Base-by-base conservation (phyloP, 2,888 invertebrate genomes). In the Ceramica pisi region DNA sequence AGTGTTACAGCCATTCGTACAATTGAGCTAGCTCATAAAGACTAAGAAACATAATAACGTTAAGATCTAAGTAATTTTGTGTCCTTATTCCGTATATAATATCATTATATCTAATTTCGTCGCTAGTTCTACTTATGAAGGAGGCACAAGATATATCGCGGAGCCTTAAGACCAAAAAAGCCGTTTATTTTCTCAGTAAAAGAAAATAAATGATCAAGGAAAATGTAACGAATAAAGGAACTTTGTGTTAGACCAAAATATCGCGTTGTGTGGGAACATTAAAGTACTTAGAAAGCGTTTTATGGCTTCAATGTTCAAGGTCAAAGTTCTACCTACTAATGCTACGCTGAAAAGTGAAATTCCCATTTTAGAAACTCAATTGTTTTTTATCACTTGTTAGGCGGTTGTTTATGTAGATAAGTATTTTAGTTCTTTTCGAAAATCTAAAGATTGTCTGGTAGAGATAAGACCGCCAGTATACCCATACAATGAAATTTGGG, bases 151-250 rank as follows among this genome's bases (percentile, higher is more conserved):
- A 80, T 76, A 71, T 69, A 80, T 80, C 56, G 63, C 23, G 14
- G 51, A 51, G 44, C 38, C 23, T 21, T 67, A 71, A 79, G 56
- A 67, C 66, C 70, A 78, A 67, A 71, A 75, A 66, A 56, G 21
- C 35, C 71, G 67, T 71, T 68, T 76, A 71, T 71, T 69, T 74
- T 68, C 59, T 60, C 3, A 44, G 60, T 59, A 62, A 75, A 69
- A 70, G 69, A 68, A 75, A 80, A 80, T 71, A 56, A 80, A 80
- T 67, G 67, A 66, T 76, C 50, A 63, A 67, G 79, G 68, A 80
- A 80, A 80, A 80, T 51, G 80, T 56, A 8, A 48, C 71, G 4
- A 60, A 59, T 63, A 60, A 59, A 55, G 55, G 46, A 63, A 59
- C 41, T 63, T 66, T 57, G 14, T 26, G 62, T 57, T 23, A 59